These are phyloP conservation scores for Hirtodrosophila trivittata DNA, from an alignment of 2,888 invertebrate species.

Conservation along the genomic window DNA sequence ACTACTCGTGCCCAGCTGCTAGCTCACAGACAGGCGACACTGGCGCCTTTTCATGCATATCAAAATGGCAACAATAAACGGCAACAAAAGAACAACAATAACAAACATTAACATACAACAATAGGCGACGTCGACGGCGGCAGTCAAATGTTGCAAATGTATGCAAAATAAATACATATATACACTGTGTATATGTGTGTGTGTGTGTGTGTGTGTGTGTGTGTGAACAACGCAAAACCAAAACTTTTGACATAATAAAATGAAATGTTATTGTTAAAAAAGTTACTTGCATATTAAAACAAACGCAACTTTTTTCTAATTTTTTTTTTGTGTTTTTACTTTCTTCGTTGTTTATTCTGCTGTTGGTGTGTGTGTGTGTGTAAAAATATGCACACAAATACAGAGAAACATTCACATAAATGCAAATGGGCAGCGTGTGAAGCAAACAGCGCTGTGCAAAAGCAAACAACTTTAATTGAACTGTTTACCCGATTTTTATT, in stretches of 20 bases:
- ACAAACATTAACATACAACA: slow-evolving; percentile 78
- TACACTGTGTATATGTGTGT: slow-evolving; percentile 22
- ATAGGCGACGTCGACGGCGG: slow-evolving; percentile 57
- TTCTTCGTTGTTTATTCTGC: slow-evolving; percentile 27
- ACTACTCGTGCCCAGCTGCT: slow-evolving; percentile 40
- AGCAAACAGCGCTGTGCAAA: slow-evolving; percentile 57
- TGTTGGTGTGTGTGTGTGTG: slow-evolving; percentile 37
- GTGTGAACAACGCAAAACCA: slow-evolving; percentile 65
- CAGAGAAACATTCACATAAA: slow-evolving; percentile 55
- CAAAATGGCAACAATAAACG: slow-evolving; percentile 77
- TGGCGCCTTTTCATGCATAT: slow-evolving; percentile 71
- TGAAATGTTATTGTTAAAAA: slow-evolving; percentile 80
- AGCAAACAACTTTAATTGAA: slow-evolving; percentile 80
- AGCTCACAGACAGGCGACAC: slow-evolving; percentile 22
- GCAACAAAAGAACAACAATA: slow-evolving; percentile 78
- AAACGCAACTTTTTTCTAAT: slow-evolving; percentile 69
- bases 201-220: slow-evolving; percentile 32
- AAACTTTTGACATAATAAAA: slow-evolving; percentile 80
- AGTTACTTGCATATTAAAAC: slow-evolving; percentile 78
- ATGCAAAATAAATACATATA: slow-evolving; percentile 69
- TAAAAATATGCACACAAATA: slow-evolving; percentile 48
- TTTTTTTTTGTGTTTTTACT: slow-evolving; percentile 19
- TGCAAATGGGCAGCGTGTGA: slow-evolving; percentile 76
- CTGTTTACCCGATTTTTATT: slow-evolving; percentile 80
- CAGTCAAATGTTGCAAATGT: slow-evolving; percentile 78